phyloP scores from a whole-genome alignment of 2,113 vertebrate genomes.

The Cyphomyrus plagiostoma region DNA sequence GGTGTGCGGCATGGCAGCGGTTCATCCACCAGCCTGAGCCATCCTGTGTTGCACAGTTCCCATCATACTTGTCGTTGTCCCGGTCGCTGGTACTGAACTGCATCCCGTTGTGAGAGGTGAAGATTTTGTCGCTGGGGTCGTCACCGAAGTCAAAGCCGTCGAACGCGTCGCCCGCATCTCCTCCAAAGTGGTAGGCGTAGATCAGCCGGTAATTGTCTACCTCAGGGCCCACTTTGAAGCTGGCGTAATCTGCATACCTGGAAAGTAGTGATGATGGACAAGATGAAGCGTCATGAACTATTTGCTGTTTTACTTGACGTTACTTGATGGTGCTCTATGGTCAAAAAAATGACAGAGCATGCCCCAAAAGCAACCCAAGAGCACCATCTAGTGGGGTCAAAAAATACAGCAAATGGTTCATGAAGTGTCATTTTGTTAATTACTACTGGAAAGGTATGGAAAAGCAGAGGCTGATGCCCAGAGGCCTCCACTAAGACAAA shows the following conservation, averaged over 20 bases:
- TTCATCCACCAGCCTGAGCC: conserved; percentile 99
- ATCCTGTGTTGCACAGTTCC: conserved; percentile 85
- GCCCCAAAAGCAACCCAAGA: not conserved
- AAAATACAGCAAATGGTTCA: not conserved
- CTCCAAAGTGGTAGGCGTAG: conserved; percentile 72
- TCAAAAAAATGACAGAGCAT: not conserved
- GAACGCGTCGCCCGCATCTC: conserved; percentile 86
- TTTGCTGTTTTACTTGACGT: not conserved
- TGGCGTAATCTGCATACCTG: conserved; percentile 82
- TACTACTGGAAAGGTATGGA: not conserved
- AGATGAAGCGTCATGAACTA: not conserved
- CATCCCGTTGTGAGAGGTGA: conserved; percentile 84
- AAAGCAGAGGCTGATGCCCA: not conserved
- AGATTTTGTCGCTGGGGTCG: conserved; percentile 79
- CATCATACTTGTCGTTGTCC: conserved; percentile 79
- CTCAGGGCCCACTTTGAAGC: conserved; percentile 73
- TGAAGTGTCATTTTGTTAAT: not conserved
- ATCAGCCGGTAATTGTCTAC: conserved; percentile 77
- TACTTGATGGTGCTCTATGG: not conserved
- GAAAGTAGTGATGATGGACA: not conserved
- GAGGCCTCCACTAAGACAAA: not conserved
- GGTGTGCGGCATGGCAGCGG: conserved; percentile 84
- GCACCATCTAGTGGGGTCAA: not conserved
- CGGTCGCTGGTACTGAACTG: conserved; percentile 83
- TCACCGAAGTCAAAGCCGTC: conserved; percentile 78